These are phyloP conservation scores for Philopotamus ludificatus DNA, from an alignment of 1,140 invertebrate species.

Conservation along the genomic window DNA sequence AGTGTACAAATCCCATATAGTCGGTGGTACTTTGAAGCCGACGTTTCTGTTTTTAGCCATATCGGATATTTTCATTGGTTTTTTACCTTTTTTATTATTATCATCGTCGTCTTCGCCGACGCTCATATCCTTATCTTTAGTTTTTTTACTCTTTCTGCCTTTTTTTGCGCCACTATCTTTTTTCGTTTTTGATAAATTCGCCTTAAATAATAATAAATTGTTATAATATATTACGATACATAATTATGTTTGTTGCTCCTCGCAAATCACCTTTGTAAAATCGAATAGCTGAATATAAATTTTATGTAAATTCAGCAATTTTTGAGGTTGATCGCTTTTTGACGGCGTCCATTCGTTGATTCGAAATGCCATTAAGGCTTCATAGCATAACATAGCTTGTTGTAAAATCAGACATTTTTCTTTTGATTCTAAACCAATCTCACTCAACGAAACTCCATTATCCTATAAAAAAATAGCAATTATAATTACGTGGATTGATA, in stretches of 20 bases:
- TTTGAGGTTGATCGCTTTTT: slow-evolving; percentile 43
- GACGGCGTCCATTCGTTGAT: slow-evolving; percentile 42
- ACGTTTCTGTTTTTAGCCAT: slow-evolving; percentile 25
- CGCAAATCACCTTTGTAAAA: slow-evolving; percentile 52
- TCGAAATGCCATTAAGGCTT: slow-evolving; percentile 56
- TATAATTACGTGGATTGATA: not conserved
- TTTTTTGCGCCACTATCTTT: slow-evolving; percentile 46
- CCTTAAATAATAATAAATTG: slow-evolving; percentile 32
- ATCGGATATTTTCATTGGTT: slow-evolving; percentile 10
- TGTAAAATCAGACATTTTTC: slow-evolving; percentile 50
- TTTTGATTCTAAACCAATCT: slow-evolving; percentile 51
- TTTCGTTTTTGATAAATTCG: slow-evolving; percentile 48
- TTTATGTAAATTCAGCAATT: slow-evolving; percentile 51
- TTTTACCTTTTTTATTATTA: slow-evolving; percentile 40
- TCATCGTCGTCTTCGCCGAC: no score
- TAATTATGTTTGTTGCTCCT: slow-evolving; percentile 23
- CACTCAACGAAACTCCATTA: slow-evolving; percentile 50
- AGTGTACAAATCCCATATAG: slow-evolving; percentile 51
- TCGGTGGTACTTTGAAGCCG: slow-evolving; percentile 48
- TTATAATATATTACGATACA: slow-evolving; percentile 3
- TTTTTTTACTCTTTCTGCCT: slow-evolving; percentile 45
- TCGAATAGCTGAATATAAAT: slow-evolving; percentile 50
- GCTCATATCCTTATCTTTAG: no score
- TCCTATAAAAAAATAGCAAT: slow-evolving; percentile 50
- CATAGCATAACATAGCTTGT: slow-evolving; percentile 51